Evolutionary conservation across 2,797 vertebrate genomes (phyloP).

Genomic region (Arrhamphus sclerolepis): DNA sequence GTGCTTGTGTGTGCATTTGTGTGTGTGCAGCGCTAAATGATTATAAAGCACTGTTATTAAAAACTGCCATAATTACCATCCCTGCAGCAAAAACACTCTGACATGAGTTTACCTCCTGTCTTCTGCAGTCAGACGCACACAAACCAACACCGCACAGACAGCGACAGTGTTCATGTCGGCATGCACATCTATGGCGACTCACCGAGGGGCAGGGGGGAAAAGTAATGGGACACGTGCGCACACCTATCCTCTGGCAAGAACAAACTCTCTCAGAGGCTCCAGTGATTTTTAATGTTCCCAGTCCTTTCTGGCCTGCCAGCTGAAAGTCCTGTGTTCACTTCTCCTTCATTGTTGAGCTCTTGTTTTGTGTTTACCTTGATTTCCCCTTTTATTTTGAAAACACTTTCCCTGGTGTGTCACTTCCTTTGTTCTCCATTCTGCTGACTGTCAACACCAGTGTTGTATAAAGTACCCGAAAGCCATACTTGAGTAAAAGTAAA

Average conservation of each 20-base stretch:
- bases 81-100: constrained; percentile 74
- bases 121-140: constrained; percentile 62
- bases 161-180: constrained; percentile 23
- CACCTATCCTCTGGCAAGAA: constrained; percentile 69
- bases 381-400: too few species aligned
- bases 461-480: too few species aligned
- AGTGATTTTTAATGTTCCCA: constrained; percentile 58
- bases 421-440: too few species aligned
- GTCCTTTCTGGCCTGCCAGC: constrained; percentile 51
- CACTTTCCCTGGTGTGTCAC: too few species aligned
- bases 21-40: constrained; percentile 66
- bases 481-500: too few species aligned
- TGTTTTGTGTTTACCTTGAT: too few species aligned
- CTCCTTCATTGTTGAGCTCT: too few species aligned
- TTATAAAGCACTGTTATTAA: constrained; percentile 82
- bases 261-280: constrained; percentile 56
- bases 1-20: constrained; percentile 29
- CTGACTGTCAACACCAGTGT: too few species aligned
- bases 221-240: constrained; percentile 22
- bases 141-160: constrained; percentile 32
- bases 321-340: constrained; percentile 40
- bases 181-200: constrained; percentile 21
- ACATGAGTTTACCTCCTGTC: constrained; percentile 73
- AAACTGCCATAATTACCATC: constrained; percentile 75
- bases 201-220: constrained; percentile 4